Evolutionary conservation across 2,888 invertebrate species (phyloP), one percentile per base, ranked within the genome.

Genomic region (Stenolophus ochropezus): DNA sequence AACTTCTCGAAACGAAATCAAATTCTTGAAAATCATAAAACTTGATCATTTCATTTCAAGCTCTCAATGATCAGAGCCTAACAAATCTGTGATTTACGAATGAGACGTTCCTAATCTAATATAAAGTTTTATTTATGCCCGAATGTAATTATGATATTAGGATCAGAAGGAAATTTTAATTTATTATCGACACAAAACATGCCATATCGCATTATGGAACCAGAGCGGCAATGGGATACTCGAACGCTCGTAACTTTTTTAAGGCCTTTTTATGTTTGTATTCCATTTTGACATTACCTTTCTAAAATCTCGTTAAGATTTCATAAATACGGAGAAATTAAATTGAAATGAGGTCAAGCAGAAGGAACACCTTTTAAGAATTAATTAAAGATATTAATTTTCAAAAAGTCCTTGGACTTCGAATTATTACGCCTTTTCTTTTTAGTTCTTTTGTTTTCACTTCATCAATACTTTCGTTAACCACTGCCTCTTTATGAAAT

Each of bases 181-280:
- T 73, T 73, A 73, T 73, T 51, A 75, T 75, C n/a, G 14, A n/a
- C 25, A 53, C 53, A 53, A 75, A 75, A 75, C 75, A 75, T 53
- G 53, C n/a, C 8, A 27, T 75, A 53, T 27, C 53, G 27, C 53
- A 16, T 53, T 53, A 75, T 75, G 27, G 27, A 75, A 75, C 51
- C 27, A 53, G n/a, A n/a, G 14, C 75, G 25, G 53, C 18, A 73
- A 73, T 49, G 47, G 27, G 49, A 75, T 53, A 27, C 25, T 75
- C 25, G 42, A 53, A n/a, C 27, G 75, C 75, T 75, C 75, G 53
- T 75, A 75, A 75, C 53, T 73, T 73, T 75, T 75, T 73, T 73
- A 73, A 73, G 73, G 49, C 71, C 47, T 73, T 73, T 73, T 75
- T 53, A 75, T 75, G 75, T 75, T 73, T 73, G 53, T 53, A 27